Base-by-base conservation (phyloP, 2,888 invertebrate genomes). In the Sarcophaga subvicina region DNA sequence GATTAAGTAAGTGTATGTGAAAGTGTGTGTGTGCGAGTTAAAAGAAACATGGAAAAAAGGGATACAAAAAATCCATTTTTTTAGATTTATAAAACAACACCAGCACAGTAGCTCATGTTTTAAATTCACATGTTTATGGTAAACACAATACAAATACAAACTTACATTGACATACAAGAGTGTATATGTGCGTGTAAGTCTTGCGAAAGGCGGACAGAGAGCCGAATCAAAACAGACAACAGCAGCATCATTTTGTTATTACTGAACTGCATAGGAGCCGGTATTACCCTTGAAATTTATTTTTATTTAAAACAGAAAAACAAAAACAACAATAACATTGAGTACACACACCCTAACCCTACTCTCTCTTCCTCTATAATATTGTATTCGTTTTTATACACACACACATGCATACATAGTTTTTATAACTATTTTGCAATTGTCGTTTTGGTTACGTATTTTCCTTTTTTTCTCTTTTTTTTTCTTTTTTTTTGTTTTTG, bases 231-330 rank as follows among this genome's bases (percentile, higher is more conserved):
- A 79, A 69, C 80, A 85, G 85, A 78, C 83, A 81, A 81, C 80
- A 85, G 82, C 85, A 81, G 85, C 83, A 87, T 84, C 85, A 82
- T 62, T 87, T 80, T 77, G n/a, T 64, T 80, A 77, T 84, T 17
- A 88, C 88, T 89, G 91, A 90, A 75, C 84, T 84, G 87, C 83
- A 87, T 83, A 83, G 54, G 54, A 87, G 86, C 84, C 84, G 83
- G 81, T 79, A 87, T 87, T 87, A 87, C 87, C 87, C 87, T 87
- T 87, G 87, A 87, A 87, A 87, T 84, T 72, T 78, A 78, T 78
- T 71, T 71, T 83, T 66, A 64, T 60, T 72, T 10, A 2, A 59
- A 77, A 71, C 59, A 62, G 69, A 64, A 66, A 54, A 25, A 3
- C 5, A 59, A 22, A 63, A 69, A 5, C 12, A 6, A 82, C n/a